These are phyloP conservation scores for Pagrus major DNA, from an alignment of 2,113 vertebrate genomes.

Conservation along the genomic window DNA sequence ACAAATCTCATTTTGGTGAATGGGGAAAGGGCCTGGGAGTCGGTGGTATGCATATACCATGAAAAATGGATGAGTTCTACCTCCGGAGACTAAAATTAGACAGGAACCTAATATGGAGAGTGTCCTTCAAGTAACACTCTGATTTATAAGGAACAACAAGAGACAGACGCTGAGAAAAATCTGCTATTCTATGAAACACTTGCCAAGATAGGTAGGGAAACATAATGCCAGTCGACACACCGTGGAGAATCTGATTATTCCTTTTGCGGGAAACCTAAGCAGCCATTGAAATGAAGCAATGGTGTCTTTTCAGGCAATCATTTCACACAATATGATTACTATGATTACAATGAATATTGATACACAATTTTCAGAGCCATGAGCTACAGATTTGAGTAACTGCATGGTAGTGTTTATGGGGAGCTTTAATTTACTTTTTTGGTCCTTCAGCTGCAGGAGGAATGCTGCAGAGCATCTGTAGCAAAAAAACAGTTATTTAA, in stretches of 20 bases:
- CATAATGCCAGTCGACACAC: constrained; percentile 22
- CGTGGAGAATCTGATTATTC: constrained; percentile 58
- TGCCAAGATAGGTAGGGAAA: constrained; percentile 15
- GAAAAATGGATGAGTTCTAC: constrained; percentile 80
- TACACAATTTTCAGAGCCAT: background rate
- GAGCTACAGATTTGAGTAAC: background rate
- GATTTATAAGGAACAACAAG: constrained; percentile 67
- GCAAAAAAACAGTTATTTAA: constrained; percentile 13
- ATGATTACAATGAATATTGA: constrained; percentile 47
- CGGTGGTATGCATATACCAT: constrained; percentile 68
- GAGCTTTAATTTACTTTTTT: constrained; percentile 22
- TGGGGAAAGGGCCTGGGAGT: constrained; percentile 42
- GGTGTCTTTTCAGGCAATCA: constrained; percentile 33
- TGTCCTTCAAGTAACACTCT: constrained; percentile 77
- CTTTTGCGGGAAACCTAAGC: constrained; percentile 51
- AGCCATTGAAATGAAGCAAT: constrained; percentile 46
- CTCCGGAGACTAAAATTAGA: constrained; percentile 78
- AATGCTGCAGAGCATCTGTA: background rate
- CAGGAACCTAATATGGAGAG: constrained; percentile 73
- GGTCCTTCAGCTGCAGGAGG: background rate
- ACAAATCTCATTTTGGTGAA: constrained; percentile 58
- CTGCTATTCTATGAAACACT: constrained; percentile 17
- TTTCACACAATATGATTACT: constrained; percentile 36
- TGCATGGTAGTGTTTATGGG: background rate
- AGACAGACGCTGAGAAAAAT: constrained; percentile 38